These are phyloP conservation scores for Perithous albicinctus DNA, from an alignment of 2,888 invertebrate genomes.

Conservation along the genomic window DNA sequence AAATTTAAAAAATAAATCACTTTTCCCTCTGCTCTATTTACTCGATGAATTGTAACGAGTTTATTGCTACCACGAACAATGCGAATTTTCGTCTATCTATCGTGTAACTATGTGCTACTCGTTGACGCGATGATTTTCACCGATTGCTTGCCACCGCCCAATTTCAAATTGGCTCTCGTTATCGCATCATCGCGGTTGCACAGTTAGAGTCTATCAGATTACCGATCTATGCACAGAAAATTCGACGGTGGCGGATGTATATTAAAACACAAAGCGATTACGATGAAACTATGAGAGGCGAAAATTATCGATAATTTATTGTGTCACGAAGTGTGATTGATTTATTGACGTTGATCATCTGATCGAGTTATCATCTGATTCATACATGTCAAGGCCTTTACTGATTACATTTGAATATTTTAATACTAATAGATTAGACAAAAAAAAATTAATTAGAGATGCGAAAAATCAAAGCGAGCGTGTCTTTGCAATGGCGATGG, in stretches of 20 bases:
- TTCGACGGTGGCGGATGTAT: not conserved
- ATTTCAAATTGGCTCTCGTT: conserved; percentile 60
- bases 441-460: not conserved
- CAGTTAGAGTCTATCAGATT: not conserved
- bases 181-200: conserved; percentile 32
- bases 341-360: not conserved
- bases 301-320: not conserved
- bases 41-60: conserved; percentile 28
- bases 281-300: not conserved
- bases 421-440: not conserved
- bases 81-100: conserved; percentile 30
- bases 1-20: conserved; percentile 39
- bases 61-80: conserved; percentile 15
- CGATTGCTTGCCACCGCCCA: conserved; percentile 5
- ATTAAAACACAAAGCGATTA: conserved; percentile 21
- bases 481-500: conserved; percentile 68
- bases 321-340: not conserved
- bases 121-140: conserved; percentile 28
- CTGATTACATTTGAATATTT: not conserved
- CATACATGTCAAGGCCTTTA: not conserved
- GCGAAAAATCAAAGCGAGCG: not conserved
- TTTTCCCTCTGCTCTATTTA: not conserved
- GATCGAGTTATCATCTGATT: not conserved
- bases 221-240: conserved; percentile 12
- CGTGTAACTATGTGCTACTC: conserved; percentile 15